These are phyloP conservation scores for Danionella cerebrum DNA, from an alignment of 2,113 vertebrate species.

Conservation along the genomic window DNA sequence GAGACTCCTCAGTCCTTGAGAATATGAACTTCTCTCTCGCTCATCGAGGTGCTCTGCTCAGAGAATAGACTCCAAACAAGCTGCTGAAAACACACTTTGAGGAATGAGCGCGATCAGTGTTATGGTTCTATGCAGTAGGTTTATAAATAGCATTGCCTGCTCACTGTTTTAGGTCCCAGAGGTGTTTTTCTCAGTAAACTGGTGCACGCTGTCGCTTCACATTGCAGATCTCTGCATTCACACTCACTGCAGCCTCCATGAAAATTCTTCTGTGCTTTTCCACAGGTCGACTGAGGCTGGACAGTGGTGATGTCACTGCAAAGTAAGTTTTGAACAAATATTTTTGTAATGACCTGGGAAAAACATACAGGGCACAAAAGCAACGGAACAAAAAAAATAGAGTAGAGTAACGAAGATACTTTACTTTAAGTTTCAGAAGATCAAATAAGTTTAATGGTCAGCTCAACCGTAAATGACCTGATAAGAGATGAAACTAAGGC, in stretches of 20 bases:
- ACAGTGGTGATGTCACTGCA: slow-evolving; percentile 61
- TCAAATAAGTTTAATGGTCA: too few species aligned
- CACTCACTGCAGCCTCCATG: neutral
- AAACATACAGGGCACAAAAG: too few species aligned
- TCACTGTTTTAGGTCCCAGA: slow-evolving; percentile 11
- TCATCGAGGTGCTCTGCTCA: neutral
- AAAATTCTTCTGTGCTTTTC: slow-evolving; percentile 16
- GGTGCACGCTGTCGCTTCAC: slow-evolving; percentile 9
- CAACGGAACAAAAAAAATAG: too few species aligned
- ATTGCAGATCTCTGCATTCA: neutral
- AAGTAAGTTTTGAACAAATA: slow-evolving; percentile 45
- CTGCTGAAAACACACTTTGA: neutral
- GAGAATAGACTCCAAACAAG: neutral
- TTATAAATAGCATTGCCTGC: slow-evolving; percentile 22
- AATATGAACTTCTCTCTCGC: neutral
- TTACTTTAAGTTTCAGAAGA: too few species aligned
- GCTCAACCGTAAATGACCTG: too few species aligned
- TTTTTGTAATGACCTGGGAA: too few species aligned
- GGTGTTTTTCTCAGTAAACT: slow-evolving; percentile 9
- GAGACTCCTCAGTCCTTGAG: neutral
- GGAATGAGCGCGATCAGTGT: neutral
- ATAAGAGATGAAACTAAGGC: too few species aligned
- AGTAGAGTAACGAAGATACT: too few species aligned
- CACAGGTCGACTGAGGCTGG: slow-evolving; percentile 45
- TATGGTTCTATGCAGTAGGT: slow-evolving; percentile 9